Evolutionary conservation across 1,140 invertebrate species (phyloP), one percentile per base, ranked within the genome.

Genomic region (Cotesia typhae): DNA sequence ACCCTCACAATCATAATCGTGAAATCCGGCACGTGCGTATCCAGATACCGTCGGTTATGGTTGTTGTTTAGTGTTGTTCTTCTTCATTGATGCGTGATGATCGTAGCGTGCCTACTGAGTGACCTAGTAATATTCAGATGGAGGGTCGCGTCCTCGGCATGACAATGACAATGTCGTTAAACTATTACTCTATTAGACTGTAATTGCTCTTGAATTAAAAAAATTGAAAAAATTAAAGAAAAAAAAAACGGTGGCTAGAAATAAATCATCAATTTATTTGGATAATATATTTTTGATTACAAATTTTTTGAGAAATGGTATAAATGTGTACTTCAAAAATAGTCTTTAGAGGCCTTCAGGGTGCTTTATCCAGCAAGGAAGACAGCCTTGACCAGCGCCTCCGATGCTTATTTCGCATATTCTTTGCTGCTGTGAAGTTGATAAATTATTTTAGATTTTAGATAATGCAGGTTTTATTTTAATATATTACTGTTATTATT

Each of bases 1-100:
- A 78, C 73, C 67, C 17, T 37, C 2, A 60, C 12, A 68, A 79
- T 75, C 81, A 81, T 79, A 57, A 47, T 47, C 41, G 10, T 47
- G 10, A 47, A 47, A 47, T 47, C 41, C 5, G 72, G 63, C 82
- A 84, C 81, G 83, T 83, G 80, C 47, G 52, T 70, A 71, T 57
- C 55, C 36, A 35, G 65, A 72, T 60, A 63, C 52, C 10, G 14
- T 6, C 52, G n/a, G 52, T 6, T 59, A 69, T 57, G 37, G n/a
- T 28, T 70, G 36, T 6, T 38, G 35, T 14, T 38, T 61, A 28
- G 28, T 28, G 28, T 36, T 36, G 53, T 53, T 17, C 14, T 35
- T 35, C 35, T 20, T 20, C 1, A 10, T 61, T 35, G 35, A 61
- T 61, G 35, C 60, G 60, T 61, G 60, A 6, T 28, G 60, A 35